Evolutionary conservation across 2,113 vertebrate genomes (phyloP).

Genomic region (Bubalus kerabau): DNA sequence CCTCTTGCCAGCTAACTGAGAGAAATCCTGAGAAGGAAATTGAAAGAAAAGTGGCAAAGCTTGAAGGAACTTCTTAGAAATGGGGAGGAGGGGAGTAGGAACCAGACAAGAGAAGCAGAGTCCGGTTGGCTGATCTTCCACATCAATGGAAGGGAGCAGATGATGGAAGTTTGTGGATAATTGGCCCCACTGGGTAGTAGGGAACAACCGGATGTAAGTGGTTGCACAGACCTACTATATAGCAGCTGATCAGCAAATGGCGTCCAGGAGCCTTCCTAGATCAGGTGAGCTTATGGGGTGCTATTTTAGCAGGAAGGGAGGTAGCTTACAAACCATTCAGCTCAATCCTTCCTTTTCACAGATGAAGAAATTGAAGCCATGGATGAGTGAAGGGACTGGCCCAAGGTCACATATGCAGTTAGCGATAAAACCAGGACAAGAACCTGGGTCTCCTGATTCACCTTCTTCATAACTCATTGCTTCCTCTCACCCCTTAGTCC

Average conservation of each 20-base stretch:
- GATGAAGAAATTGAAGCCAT: constrained; percentile 8
- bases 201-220: neutral
- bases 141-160: neutral
- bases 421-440: neutral
- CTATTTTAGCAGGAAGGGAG: neutral
- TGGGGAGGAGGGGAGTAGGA: neutral
- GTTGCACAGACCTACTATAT: neutral
- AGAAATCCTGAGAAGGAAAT: constrained; percentile 52
- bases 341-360: constrained; percentile 11
- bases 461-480: constrained; percentile 2
- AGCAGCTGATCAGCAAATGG: neutral
- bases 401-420: neutral
- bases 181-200: neutral
- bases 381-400: constrained; percentile 11
- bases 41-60: constrained; percentile 49
- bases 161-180: constrained; percentile 13
- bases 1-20: constrained; percentile 47
- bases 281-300: neutral
- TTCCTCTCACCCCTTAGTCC: neutral
- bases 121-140: neutral
- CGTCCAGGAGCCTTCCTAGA: neutral
- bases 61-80: constrained; percentile 39
- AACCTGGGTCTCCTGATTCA: neutral
- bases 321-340: constrained; percentile 23
- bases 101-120: constrained; percentile 1